These are phyloP conservation scores for Carassius auratus DNA, from an alignment of 2,113 vertebrate genomes.

Conservation along the genomic window DNA sequence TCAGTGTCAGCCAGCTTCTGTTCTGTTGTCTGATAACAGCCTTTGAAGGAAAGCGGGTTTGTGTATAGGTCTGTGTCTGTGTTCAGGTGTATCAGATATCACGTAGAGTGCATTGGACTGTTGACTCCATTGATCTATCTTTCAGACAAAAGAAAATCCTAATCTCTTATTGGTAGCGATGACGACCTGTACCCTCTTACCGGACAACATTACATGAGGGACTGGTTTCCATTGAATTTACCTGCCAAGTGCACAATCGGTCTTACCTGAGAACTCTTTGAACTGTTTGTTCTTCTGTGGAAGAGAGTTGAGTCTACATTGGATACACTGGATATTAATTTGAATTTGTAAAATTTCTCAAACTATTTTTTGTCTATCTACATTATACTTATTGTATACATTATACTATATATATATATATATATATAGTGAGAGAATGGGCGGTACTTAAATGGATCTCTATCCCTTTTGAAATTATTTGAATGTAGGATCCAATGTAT, in stretches of 20 bases:
- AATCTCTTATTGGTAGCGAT: constrained; percentile 41
- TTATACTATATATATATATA: not conserved
- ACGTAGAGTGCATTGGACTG: constrained; percentile 41
- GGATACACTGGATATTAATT: too few species aligned
- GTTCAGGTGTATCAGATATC: constrained; percentile 49
- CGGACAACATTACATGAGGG: constrained; percentile 5
- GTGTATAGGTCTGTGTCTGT: constrained; percentile 38
- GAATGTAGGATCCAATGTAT: constrained; percentile 18
- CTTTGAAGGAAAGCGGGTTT: constrained; percentile 42
- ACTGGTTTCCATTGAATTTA: constrained; percentile 30
- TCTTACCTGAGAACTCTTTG: constrained; percentile 47
- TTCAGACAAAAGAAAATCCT: constrained; percentile 47
- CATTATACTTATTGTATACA: not conserved
- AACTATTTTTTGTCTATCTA: not conserved
- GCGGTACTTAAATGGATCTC: not conserved
- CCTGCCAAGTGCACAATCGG: not conserved
- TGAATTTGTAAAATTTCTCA: not conserved
- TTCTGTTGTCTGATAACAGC: constrained; percentile 51
- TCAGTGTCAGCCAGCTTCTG: constrained; percentile 44
- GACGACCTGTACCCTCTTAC: constrained; percentile 38
- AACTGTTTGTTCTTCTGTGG: not conserved
- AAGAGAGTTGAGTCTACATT: not conserved
- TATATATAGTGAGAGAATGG: not conserved
- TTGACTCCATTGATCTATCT: constrained; percentile 50
- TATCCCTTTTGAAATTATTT: not conserved